Percentiles rank a stretch among this genome's conserved stretches.
These are phyloP conservation scores for Paramisgurnus dabryanus DNA, from an alignment of 2,113 vertebrate genomes.

Conservation along the genomic window DNA sequence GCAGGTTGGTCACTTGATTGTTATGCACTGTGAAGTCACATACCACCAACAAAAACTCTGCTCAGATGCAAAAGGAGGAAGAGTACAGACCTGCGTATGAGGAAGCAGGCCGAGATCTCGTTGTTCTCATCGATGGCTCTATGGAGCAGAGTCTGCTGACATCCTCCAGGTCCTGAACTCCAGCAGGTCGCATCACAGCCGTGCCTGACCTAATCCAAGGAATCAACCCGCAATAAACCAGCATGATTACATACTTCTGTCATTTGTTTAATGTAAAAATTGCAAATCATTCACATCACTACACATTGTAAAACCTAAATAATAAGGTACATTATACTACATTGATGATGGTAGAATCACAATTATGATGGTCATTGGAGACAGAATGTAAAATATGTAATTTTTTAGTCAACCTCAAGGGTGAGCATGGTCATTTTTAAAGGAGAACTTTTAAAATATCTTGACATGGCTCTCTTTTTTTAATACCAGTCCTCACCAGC, in stretches of 20 bases:
- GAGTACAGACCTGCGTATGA: slow-evolving; percentile 87
- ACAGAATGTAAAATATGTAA: too few species aligned
- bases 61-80: neutral
- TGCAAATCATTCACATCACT: too few species aligned
- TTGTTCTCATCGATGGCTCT: slow-evolving; percentile 95
- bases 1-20: neutral
- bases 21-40: too few species aligned
- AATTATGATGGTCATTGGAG: too few species aligned
- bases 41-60: neutral
- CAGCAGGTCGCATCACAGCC: slow-evolving; percentile 95
- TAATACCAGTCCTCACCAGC: slow-evolving; percentile 76
- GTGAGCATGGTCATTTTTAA: too few species aligned
- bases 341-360: too few species aligned
- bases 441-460: too few species aligned
- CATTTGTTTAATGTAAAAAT: too few species aligned
- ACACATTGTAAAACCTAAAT: neutral
- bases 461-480: too few species aligned
- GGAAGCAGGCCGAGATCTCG: slow-evolving; percentile 89
- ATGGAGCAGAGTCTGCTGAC: slow-evolving; percentile 91
- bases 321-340: too few species aligned
- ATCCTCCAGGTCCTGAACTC: slow-evolving; percentile 88
- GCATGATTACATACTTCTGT: neutral
- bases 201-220: slow-evolving; percentile 85
- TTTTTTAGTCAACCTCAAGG: too few species aligned
- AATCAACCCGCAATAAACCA: neutral